Evolutionary conservation across 2,888 invertebrate genomes (phyloP).

Genomic region (Limenitis camilla): DNA sequence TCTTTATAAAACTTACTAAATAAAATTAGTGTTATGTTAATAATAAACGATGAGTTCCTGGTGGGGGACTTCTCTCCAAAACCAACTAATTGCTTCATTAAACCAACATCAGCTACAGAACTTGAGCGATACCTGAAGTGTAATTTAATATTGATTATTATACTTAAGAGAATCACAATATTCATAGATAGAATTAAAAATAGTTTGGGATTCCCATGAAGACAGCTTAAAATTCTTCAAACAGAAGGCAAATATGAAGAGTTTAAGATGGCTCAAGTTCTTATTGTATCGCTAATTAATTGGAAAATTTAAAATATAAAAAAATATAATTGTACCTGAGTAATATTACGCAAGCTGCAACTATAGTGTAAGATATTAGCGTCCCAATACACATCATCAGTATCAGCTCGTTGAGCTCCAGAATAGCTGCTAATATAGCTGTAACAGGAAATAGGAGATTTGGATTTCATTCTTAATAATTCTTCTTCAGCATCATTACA

Average conservation of each 20-base stretch:
- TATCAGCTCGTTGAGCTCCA: slow-evolving; percentile 86
- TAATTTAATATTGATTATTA: too few relatives aligned
- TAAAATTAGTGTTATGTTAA: slow-evolving; percentile 36
- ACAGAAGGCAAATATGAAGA: too few relatives aligned
- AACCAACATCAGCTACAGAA: slow-evolving; percentile 26
- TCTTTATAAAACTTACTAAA: slow-evolving; percentile 83
- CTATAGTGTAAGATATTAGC: slow-evolving; percentile 87
- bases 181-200: too few relatives aligned
- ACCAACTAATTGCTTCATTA: slow-evolving; percentile 40
- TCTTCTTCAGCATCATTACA: too few relatives aligned
- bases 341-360: slow-evolving; percentile 88
- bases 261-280: too few relatives aligned
- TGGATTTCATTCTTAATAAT: neutral
- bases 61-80: slow-evolving; percentile 37
- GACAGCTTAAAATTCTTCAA: too few relatives aligned
- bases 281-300: too few relatives aligned
- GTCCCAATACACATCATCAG: slow-evolving; percentile 92
- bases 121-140: slow-evolving; percentile 43
- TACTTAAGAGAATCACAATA: too few relatives aligned
- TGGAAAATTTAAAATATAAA: slow-evolving; percentile 74
- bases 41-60: slow-evolving; percentile 33
- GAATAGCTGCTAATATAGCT: slow-evolving; percentile 83
- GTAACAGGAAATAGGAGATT: slow-evolving; percentile 21
- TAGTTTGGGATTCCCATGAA: too few relatives aligned
- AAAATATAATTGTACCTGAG: slow-evolving; percentile 68